Percentiles rank a stretch among this genome's conserved stretches.
These are phyloP conservation scores for Phrynocephalus forsythii DNA, from an alignment of 2,797 vertebrate genomes.

Conservation along the genomic window DNA sequence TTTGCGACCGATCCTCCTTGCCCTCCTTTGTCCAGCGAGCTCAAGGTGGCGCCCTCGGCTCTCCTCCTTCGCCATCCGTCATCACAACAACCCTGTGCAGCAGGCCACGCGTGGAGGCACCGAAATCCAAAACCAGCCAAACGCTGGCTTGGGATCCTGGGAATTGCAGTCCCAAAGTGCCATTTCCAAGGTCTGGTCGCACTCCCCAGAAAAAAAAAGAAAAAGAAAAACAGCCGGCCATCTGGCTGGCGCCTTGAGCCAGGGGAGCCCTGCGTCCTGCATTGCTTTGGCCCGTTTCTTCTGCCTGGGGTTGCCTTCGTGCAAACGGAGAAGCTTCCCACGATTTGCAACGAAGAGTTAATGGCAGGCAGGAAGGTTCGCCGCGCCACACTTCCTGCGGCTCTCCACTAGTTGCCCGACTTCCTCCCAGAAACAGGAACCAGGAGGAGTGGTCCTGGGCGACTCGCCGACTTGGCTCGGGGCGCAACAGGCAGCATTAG, in stretches of 20 bases:
- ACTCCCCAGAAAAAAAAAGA: not conserved
- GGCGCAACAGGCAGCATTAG: constrained; percentile 6
- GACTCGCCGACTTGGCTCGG: not conserved
- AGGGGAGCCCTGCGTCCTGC: not conserved
- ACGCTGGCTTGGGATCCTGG: too few relatives aligned
- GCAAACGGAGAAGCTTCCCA: not conserved
- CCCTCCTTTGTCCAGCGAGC: not conserved
- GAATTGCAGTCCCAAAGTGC: too few relatives aligned
- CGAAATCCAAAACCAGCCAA: too few relatives aligned
- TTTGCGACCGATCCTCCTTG: not conserved
- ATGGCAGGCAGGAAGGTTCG: not conserved
- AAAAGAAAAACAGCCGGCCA: too few relatives aligned
- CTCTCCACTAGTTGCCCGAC: constrained; percentile 52
- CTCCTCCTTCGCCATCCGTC: not conserved
- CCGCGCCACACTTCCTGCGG: not conserved
- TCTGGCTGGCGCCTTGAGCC: not conserved
- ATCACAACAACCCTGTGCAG: not conserved
- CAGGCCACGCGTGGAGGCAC: not conserved
- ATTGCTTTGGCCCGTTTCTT: too few relatives aligned
- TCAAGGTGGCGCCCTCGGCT: not conserved
- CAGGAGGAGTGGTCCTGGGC: constrained; percentile 57
- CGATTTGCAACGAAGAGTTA: not conserved
- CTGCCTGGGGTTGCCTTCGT: too few relatives aligned
- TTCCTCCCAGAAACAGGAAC: constrained; percentile 65
- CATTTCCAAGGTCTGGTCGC: too few relatives aligned